phyloP scores from a whole-genome alignment of 2,797 vertebrate genomes.

The Galaxias olidus region DNA sequence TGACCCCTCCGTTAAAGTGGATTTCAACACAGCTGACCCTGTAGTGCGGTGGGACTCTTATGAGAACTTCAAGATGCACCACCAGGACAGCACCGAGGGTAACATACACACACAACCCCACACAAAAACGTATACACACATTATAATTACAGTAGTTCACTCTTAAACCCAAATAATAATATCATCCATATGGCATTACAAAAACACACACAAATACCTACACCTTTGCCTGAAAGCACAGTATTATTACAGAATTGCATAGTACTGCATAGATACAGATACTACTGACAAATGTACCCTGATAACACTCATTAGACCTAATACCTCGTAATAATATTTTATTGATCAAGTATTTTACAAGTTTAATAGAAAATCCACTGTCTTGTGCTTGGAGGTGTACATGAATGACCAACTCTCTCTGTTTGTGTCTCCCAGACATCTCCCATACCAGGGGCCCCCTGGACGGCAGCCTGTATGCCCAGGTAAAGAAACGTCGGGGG shows the following conservation, averaged over 20 bases:
- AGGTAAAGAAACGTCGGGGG: constrained; percentile 82
- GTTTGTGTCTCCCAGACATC: constrained; percentile 67
- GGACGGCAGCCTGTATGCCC: constrained; percentile 90
- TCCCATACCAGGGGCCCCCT: constrained; percentile 85
- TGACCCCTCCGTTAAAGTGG: constrained; percentile 75
- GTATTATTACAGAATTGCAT: too few relatives aligned
- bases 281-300: too few relatives aligned
- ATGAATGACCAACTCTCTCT: not conserved
- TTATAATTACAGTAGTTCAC: too few relatives aligned
- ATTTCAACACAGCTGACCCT: constrained; percentile 81
- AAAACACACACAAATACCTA: too few relatives aligned
- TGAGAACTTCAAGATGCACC: constrained; percentile 85
- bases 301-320: too few relatives aligned
- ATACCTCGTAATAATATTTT: too few relatives aligned
- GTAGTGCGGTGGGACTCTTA: constrained; percentile 91
- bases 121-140: not conserved
- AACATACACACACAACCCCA: constrained; percentile 33
- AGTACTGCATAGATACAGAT: too few relatives aligned
- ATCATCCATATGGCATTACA: too few relatives aligned
- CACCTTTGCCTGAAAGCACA: too few relatives aligned
- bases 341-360: too few relatives aligned
- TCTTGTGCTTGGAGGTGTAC: not conserved
- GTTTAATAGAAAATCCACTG: too few relatives aligned
- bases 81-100: constrained; percentile 88
- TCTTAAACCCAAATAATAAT: too few relatives aligned